Evolutionary conservation across 2,113 vertebrate species (phyloP), one percentile per base, ranked within the genome.

Genomic region (Osmerus eperlanus): DNA sequence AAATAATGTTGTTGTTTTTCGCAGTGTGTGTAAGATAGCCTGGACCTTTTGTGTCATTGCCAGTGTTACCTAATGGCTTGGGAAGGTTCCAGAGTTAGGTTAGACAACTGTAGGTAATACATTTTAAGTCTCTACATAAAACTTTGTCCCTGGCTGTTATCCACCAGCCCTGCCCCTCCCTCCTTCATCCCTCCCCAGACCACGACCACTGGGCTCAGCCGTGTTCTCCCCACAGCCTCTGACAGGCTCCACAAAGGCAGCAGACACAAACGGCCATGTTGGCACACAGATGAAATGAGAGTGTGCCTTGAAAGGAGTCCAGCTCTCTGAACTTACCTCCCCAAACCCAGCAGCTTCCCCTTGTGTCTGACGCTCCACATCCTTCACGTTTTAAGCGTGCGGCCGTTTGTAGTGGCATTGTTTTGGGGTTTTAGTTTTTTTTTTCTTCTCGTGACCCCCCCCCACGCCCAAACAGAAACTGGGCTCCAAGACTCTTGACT

Each of bases 241-340:
- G 90, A 86, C 87, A 82, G 87, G 62, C 67, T 74, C 70, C 83
- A 88, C 88, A 85, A 88, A 82, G 78, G 72, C 71, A 60, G 14
- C 23, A 79, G 67, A 74, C 69, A 63, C 77, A 77, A 23, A 41
- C 65, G 70, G 0, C 60, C 74, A 76, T 81, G 78, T 75, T 85
- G 80, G 68, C 71, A 73, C 80, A 65, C 66, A 73, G 75, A 85
- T 85, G 75, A 89, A 82, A 83, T 72, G 29, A 53, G 67, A 78
- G 77, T 74, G 77, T 74, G 69, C 72, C 77, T 68, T 83, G 73
- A 88, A 74, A 85, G 76, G 47, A 68, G 13, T 73, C 83, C 70
- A 79, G 77, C 72, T 59, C 55, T 25, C 32, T 16, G 15, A 36
- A 74, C 75, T 71, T 55, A 65, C 74, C 70, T 76, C 69, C 25